phyloP scores from a whole-genome alignment of 2,888 invertebrate genomes.

The Drosophila picticornis region DNA sequence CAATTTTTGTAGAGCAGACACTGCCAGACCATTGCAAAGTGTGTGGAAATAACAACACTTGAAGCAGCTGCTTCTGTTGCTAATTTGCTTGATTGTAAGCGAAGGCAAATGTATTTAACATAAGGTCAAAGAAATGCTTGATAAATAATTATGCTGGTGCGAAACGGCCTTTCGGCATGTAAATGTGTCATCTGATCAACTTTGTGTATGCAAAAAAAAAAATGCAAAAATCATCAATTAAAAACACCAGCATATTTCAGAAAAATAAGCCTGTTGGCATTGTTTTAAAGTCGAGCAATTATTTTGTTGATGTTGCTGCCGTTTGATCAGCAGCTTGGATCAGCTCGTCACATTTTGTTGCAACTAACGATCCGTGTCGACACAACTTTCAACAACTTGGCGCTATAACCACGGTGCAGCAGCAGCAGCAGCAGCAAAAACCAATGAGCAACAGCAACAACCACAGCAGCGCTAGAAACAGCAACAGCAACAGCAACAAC shows the following conservation, averaged over 20 bases:
- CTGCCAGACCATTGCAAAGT: constrained; percentile 1
- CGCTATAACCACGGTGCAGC: constrained; percentile 45
- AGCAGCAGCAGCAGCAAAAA: constrained; percentile 23
- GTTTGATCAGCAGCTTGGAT: not conserved
- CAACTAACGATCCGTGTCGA: constrained; percentile 20
- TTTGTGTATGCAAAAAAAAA: not conserved
- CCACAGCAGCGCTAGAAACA: not conserved
- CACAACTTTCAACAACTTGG: constrained; percentile 39
- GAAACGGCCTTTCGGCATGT: not conserved
- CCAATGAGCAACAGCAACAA: constrained; percentile 2
- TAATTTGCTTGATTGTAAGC: no score
- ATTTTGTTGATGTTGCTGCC: not conserved
- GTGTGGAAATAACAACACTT: not conserved
- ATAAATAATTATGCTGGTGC: not conserved
- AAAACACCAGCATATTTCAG: not conserved
- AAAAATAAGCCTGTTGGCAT: not conserved
- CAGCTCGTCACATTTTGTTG: not conserved
- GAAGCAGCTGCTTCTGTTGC: not conserved
- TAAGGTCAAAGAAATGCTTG: not conserved
- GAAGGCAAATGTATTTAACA: no score
- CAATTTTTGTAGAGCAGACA: not conserved
- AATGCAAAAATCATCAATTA: not conserved
- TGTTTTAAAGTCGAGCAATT: not conserved
- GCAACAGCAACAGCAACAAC: constrained; percentile 1
- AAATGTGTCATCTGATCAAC: no score